A percentile compares a stretch with the other conserved stretches of the same genome.
phyloP scores from a whole-genome alignment of 2,797 vertebrate species.

The Chaunax sp. region DNA sequence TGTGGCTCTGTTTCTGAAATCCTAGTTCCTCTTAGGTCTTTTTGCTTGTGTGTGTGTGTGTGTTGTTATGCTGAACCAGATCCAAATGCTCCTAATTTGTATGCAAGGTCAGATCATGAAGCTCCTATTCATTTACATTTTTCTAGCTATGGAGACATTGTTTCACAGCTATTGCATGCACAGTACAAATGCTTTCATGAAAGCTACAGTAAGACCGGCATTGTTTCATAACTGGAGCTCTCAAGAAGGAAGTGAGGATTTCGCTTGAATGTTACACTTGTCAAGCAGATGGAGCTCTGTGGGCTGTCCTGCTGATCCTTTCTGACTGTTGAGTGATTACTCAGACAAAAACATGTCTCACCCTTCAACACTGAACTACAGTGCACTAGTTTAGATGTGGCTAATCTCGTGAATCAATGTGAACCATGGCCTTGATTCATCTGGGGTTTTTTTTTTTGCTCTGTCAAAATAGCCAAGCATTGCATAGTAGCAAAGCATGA shows the following conservation, averaged over 20 bases:
- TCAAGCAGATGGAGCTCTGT: background rate
- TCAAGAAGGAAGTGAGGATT: background rate
- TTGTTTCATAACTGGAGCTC: slow-evolving; percentile 6
- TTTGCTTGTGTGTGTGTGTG: background rate
- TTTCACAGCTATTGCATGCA: background rate
- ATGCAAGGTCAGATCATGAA: slow-evolving; percentile 15
- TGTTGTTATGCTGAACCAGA: background rate
- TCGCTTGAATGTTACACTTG: too few species aligned
- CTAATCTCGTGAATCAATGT: slow-evolving; percentile 18
- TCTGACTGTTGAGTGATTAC: slow-evolving; percentile 5
- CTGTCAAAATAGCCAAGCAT: background rate
- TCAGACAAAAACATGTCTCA: slow-evolving; percentile 14
- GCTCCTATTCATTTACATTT: background rate
- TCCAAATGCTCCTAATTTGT: background rate
- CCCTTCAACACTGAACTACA: slow-evolving; percentile 7
- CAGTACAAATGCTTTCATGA: slow-evolving; percentile 12
- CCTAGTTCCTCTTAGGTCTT: background rate
- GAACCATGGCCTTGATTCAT: slow-evolving; percentile 28
- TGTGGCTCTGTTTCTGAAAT: background rate
- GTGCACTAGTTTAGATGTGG: slow-evolving; percentile 23
- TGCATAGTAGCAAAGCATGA: slow-evolving; percentile 6
- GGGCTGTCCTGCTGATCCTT: background rate
- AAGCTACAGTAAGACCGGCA: background rate
- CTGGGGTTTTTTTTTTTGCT: background rate
- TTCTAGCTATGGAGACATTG: background rate